Percentiles rank a stretch among this genome's conserved stretches.
Evolutionary conservation across 2,888 invertebrate species (phyloP).

Genomic region (Philaethria dido): DNA sequence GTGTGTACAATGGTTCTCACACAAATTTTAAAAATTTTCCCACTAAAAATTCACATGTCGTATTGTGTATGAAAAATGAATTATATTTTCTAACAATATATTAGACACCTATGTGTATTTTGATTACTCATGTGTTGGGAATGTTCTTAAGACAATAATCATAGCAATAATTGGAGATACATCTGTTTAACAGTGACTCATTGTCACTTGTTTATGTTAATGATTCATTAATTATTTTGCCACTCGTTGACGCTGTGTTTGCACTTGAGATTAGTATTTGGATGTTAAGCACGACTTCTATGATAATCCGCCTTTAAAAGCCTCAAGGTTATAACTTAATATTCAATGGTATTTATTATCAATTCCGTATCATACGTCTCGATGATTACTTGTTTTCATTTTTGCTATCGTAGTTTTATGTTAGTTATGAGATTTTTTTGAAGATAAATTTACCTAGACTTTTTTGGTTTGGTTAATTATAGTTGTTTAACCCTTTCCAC

Average conservation of each 20-base stretch:
- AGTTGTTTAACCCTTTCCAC: too few relatives aligned
- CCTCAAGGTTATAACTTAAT: conserved; percentile 36
- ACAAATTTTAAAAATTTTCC: neutral
- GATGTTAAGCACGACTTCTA: conserved; percentile 29
- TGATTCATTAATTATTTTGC: conserved; percentile 50
- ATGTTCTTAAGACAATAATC: conserved; percentile 47
- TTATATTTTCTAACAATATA: conserved; percentile 26
- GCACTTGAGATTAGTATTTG: conserved; percentile 40
- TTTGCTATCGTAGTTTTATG: too few relatives aligned
- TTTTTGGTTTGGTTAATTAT: too few relatives aligned
- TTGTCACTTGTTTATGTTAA: conserved; percentile 44
- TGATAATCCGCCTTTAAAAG: conserved; percentile 12
- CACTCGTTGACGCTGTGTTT: conserved; percentile 40
- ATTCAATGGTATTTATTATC: conserved; percentile 6
- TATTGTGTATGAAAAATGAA: conserved; percentile 13
- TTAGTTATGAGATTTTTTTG: neutral
- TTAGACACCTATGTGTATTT: conserved; percentile 18
- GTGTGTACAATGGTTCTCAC: neutral
- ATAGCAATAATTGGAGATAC: conserved; percentile 45
- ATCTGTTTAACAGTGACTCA: conserved; percentile 51
- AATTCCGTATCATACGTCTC: neutral
- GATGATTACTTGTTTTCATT: too few relatives aligned
- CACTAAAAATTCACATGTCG: conserved; percentile 21
- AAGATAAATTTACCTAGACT: too few relatives aligned
- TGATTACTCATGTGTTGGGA: conserved; percentile 49